Evolutionary conservation across 2,888 invertebrate genomes (phyloP).

Genomic region (Polydesmus complanatus): DNA sequence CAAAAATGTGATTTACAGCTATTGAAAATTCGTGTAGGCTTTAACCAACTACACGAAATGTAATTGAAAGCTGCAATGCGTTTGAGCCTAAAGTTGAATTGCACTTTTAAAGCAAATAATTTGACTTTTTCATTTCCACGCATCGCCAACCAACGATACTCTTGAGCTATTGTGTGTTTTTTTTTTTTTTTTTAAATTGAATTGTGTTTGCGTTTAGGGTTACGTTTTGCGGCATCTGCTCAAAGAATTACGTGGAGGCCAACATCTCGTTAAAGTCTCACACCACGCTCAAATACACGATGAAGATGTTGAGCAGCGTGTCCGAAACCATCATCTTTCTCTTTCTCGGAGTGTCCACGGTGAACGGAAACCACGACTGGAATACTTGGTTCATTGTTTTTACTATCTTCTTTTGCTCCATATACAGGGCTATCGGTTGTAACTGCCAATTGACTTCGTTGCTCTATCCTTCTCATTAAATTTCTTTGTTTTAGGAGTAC

Average conservation of each 20-base stretch:
- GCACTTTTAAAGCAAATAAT: too few species aligned
- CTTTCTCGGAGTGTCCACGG: constrained; percentile 96
- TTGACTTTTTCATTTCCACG: too few species aligned
- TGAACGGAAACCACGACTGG: constrained; percentile 84
- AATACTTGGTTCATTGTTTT: constrained; percentile 88
- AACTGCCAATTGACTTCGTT: too few species aligned
- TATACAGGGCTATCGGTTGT: constrained; percentile 86
- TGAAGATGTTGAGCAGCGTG: constrained; percentile 96
- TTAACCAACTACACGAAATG: too few species aligned
- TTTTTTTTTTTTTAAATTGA: constrained; percentile 6
- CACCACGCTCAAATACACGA: constrained; percentile 93
- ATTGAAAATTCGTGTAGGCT: too few species aligned
- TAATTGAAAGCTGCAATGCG: too few species aligned
- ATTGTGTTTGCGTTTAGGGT: too few species aligned
- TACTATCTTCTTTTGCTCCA: constrained; percentile 82
- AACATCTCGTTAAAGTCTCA: constrained; percentile 96
- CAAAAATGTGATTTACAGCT: too few species aligned
- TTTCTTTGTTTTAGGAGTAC: constrained; percentile 55
- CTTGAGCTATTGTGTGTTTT: too few species aligned
- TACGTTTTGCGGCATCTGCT: constrained; percentile 95
- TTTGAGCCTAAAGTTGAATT: too few species aligned
- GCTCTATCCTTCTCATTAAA: background rate
- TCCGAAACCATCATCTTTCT: constrained; percentile 99
- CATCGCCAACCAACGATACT: too few species aligned
- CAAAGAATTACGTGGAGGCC: constrained; percentile 97